Conservation (phyloP, 2,113 vertebrate genomes). For the Phodopus roborovskii region DNA sequence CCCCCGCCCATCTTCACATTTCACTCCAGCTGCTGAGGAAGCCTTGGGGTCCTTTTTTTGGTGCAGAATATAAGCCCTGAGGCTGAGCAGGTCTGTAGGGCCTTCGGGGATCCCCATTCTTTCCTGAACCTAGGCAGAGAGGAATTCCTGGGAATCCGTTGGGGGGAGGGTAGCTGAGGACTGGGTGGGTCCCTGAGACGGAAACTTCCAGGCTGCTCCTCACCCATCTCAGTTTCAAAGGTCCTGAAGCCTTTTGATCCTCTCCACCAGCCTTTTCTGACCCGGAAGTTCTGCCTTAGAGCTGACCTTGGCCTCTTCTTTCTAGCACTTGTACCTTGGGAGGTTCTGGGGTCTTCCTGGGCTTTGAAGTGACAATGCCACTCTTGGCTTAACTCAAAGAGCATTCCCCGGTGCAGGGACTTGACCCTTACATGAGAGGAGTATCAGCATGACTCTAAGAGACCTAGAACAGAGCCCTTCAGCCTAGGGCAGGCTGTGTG, state of each 20-base stretch:
- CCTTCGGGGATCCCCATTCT: neutral
- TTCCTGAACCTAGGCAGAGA: neutral
- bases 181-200: neutral
- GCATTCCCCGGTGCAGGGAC: constrained; percentile 12
- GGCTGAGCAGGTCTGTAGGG: neutral
- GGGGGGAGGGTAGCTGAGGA: neutral
- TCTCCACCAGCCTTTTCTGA: neutral
- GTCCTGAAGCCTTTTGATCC: neutral
- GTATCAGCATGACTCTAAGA: neutral
- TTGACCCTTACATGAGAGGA: neutral
- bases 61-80: neutral
- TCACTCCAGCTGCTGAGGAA: neutral
- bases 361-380: neutral
- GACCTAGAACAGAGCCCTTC: neutral
- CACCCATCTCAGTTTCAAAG: neutral
- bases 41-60: neutral
- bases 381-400: neutral
- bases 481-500: neutral
- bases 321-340: neutral
- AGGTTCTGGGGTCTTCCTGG: neutral
- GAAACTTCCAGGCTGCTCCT: neutral
- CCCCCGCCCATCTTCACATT: accelerated
- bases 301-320: neutral
- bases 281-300: constrained; percentile 55
- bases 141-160: neutral